Evolutionary conservation across 2,888 invertebrate genomes (phyloP).

Genomic region (Ectemnius cavifrons): DNA sequence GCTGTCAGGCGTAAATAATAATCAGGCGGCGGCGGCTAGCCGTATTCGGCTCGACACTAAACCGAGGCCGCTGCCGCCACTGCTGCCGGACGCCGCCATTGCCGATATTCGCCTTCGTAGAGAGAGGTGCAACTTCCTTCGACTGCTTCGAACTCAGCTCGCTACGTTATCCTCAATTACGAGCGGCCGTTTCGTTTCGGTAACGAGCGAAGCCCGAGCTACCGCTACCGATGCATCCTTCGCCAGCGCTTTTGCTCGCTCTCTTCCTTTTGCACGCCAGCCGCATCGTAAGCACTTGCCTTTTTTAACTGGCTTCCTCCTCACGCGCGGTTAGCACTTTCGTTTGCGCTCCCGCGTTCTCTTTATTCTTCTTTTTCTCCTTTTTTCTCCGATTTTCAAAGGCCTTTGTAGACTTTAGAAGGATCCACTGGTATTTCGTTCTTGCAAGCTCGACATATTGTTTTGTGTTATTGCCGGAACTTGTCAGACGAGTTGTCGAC

Average conservation of each 20-base stretch:
- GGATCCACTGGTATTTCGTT: too few species aligned
- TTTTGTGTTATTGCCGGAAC: too few species aligned
- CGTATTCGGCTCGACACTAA: slow-evolving; percentile 39
- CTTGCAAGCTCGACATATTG: too few species aligned
- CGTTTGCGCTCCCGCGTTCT: background rate
- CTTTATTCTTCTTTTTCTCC: too few species aligned
- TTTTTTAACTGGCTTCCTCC: slow-evolving; percentile 27
- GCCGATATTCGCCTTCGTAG: slow-evolving; percentile 36
- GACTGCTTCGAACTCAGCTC: slow-evolving; percentile 3
- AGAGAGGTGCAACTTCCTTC: slow-evolving; percentile 5
- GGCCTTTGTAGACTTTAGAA: too few species aligned
- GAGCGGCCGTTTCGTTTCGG: slow-evolving; percentile 53
- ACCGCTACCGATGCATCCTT: slow-evolving; percentile 31
- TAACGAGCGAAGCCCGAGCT: slow-evolving; percentile 52
- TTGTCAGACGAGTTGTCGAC: too few species aligned
- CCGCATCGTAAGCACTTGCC: slow-evolving; percentile 11
- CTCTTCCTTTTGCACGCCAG: background rate
- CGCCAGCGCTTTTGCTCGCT: slow-evolving; percentile 3
- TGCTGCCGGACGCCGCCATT: slow-evolving; percentile 16
- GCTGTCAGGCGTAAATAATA: slow-evolving; percentile 66
- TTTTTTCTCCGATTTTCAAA: too few species aligned
- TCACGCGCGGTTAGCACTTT: slow-evolving; percentile 26
- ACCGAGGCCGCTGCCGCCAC: background rate
- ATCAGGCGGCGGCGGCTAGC: slow-evolving; percentile 55
- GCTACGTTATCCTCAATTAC: slow-evolving; percentile 56